Base-by-base conservation (phyloP, 2,797 vertebrate species). In the Platalea minor region DNA sequence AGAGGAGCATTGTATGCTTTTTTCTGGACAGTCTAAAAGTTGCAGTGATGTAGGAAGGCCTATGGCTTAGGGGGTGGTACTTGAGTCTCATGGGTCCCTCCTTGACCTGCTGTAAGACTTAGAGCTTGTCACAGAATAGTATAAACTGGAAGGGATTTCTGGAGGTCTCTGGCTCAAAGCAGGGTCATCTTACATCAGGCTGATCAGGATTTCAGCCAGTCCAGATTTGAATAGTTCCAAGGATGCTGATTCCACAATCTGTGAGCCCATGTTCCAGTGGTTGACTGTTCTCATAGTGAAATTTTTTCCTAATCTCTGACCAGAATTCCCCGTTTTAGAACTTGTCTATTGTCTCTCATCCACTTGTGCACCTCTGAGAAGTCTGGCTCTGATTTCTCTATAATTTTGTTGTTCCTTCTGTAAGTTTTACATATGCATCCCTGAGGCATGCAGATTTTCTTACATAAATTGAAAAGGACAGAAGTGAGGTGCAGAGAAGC, bases 361-460 rank as follows among this genome's bases (percentile, higher is more conserved):
- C 8, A 10, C 16, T 53, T 50, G 11, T 67, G 45, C 31, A 43
- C 26, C 25, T 69, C 78, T 59, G 67, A 89, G 81, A 28, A 79
- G 48, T 4, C 76, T 85, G 76, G 13, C 60, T 89, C 56, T 33
- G 33, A 50, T 37, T 57, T 46, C 54, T 85, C 56, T 61, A 1
- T 29, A 17, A 18, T n/a, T 48, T 76, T 39, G 70, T 48, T 81
- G 61, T 85, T 95, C 46, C 59, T 56, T 80, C 72, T 89, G 70
- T 43, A 63, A 92, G 91, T 46, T 92, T 63, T 92, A 83, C 87
- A 51, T 48, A 54, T 89, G 33, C 70, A 92, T 21, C 89, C 93
- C 92, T 14, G 35, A 92, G 94, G 94, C 93, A 28, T 73, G 94
- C 89, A 95, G 93, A 63, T 82, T 89, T 59, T 6, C 54, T 89